These are phyloP conservation scores for Prosapia bicincta DNA, from an alignment of 2,888 invertebrate genomes.

Conservation along the genomic window DNA sequence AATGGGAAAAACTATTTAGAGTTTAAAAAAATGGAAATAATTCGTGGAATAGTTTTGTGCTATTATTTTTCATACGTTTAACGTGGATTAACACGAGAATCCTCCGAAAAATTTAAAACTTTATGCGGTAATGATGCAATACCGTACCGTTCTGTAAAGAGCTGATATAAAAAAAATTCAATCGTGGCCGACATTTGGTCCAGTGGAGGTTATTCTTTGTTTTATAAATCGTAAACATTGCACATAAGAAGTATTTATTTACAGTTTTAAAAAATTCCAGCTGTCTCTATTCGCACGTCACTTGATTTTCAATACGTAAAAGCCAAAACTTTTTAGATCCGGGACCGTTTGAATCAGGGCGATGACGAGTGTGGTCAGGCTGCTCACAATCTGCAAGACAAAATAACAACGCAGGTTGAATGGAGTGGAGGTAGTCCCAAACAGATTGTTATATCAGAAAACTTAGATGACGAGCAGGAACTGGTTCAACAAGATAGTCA, in stretches of 20 bases:
- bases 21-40: background rate
- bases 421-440: conserved; percentile 13
- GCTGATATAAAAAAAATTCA: conserved; percentile 1
- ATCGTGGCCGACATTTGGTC: conserved; percentile 7
- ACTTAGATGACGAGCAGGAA: conserved; percentile 5
- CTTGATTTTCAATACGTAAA: no score
- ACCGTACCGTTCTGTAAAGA: conserved; percentile 1
- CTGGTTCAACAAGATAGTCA: conserved; percentile 14
- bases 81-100: background rate
- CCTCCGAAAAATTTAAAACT: background rate
- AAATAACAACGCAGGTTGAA: conserved; percentile 12
- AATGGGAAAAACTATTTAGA: background rate
- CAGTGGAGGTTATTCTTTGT: no score
- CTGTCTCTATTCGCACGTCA: no score
- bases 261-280: no score
- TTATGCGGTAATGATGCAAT: background rate
- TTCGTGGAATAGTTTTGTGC: background rate
- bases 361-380: no score
- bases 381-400: no score
- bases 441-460: conserved; percentile 7
- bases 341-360: no score
- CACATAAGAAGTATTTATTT: no score
- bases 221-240: no score
- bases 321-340: no score
- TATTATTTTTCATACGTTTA: conserved; percentile 4